phyloP scores from a whole-genome alignment of 1,140 invertebrate genomes.

The Tetranychus urticae region DNA sequence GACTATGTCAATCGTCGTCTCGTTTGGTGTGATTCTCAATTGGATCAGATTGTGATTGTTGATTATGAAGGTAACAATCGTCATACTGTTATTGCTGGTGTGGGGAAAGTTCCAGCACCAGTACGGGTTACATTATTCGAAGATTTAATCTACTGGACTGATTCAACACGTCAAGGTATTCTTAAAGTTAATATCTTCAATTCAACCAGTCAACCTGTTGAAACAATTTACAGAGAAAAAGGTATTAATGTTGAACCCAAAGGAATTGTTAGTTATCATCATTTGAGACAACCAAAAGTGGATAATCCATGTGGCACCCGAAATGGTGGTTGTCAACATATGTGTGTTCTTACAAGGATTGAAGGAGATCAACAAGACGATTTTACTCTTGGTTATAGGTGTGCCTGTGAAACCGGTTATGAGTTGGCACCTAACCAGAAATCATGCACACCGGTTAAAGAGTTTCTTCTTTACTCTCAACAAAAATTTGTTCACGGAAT shows the following conservation, averaged over 20 bases:
- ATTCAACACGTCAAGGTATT: slow-evolving; percentile 78
- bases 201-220: slow-evolving; percentile 36
- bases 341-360: slow-evolving; percentile 50
- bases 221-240: slow-evolving; percentile 49
- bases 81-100: slow-evolving; percentile 26
- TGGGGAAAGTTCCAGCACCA: slow-evolving; percentile 55
- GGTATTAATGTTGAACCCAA: slow-evolving; percentile 49
- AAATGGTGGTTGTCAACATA: slow-evolving; percentile 76
- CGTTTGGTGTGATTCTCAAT: slow-evolving; percentile 82
- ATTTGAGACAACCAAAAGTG: slow-evolving; percentile 38
- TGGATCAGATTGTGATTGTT: slow-evolving; percentile 93
- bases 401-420: slow-evolving; percentile 80
- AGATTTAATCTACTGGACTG: slow-evolving; percentile 79
- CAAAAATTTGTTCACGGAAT: slow-evolving; percentile 89
- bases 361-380: slow-evolving; percentile 23
- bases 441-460: slow-evolving; percentile 56
- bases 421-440: slow-evolving; percentile 43
- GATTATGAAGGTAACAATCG: slow-evolving; percentile 66
- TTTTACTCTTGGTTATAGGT: slow-evolving; percentile 62
- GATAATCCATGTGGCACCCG: slow-evolving; percentile 65
- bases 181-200: slow-evolving; percentile 73
- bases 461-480: slow-evolving; percentile 91
- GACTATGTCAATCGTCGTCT: slow-evolving; percentile 65
- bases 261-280: slow-evolving; percentile 54
- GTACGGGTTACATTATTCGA: slow-evolving; percentile 64